Evolutionary conservation across 2,797 vertebrate genomes (phyloP), one percentile per base, ranked within the genome.

Genomic region (Pelodytes ibericus): DNA sequence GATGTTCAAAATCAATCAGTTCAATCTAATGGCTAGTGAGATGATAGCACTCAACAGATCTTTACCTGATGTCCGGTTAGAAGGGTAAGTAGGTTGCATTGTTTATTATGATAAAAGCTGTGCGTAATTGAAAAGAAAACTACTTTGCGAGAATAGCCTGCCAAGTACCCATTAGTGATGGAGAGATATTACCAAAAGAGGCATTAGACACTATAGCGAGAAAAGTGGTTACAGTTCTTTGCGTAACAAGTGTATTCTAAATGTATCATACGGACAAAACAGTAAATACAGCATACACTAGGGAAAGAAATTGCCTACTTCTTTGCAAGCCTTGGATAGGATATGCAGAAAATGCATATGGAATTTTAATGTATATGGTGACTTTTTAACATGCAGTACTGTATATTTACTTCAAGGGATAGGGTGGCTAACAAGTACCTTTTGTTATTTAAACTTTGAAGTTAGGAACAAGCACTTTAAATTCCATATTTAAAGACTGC

Each of bases 1-100:
- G 86, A 96, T 98, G 96, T 99, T 99, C 88, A 99, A 99, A 93
- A 98, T 99, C 87, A 99, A 99, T 89, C 97, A 99, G 84, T 99
- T 99, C 91, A 99, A 99, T 87, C 92, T 99, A 88, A 98, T 99
- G 97, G 97, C 96, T 68, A 99, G 96, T 49, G 96, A 99, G 86
- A 95, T 96, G 95, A 99, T 99, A 77, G 97, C 97, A 71, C 95
- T 99, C 80, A 99, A 99, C 91, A 94, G 97, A 80, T 89, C 97
- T 6, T 92, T 98, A 85, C 97, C 96, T 62, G 97, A 99, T 49
- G 97, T 99, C 81, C 94, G 97, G 39, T 91, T 99, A 77, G 97
- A 99, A 90, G 97, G 97, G 97, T 99, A 86, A 95, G 97, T 92
- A 74, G 51, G 24, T 72, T 47, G 4, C 69, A 0, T 79, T 83